Base-by-base conservation (phyloP, 2,113 vertebrate genomes). In the Leptobrachium ailaonicum region DNA sequence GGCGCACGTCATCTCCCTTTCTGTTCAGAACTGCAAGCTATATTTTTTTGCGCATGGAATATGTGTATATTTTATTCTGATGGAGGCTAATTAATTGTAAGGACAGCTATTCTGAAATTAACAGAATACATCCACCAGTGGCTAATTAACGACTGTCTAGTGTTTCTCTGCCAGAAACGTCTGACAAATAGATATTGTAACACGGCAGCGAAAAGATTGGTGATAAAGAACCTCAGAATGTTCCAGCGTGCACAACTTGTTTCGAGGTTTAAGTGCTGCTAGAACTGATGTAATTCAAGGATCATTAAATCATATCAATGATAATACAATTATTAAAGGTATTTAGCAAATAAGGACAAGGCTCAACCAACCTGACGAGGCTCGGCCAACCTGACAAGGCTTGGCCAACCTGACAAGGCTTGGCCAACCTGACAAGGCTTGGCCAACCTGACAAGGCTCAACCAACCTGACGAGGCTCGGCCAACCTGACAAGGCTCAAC, bases 61-160 rank as follows among this genome's bases (percentile, higher is more conserved):
- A 8, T 50, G 8, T 76, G 20, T 67, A 12, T 67, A 66, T 67
- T 53, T 67, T 76, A 66, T 76, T 58, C 54, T 76, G 62, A 76
- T 76, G 20, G 54, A 76, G 66, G 66, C 14, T 12, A 66, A 50
- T 67, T 54, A 67, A 45, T 67, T 47, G 44, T 63, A 76, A 76
- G 74, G 53, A 67, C 74, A 76, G 54, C 54, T 70, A 58, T 60
- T 60, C 42, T 13, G 47, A 62, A 32, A 42, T 53, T 56, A 78
- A 71, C 53, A 71, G 54, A 67, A 78, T 58, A 78, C 68, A 71
- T 78, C 68, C 53, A 68, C 62, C 44, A 78, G 76, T 68, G 32
- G 67, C 77, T 79, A 79, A 79, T 79, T 79, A 79, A 47, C 69
- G 14, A 50, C 47, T 50, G 47, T 50, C 43, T 54, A 73, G 20